Evolutionary conservation across 2,888 invertebrate species (phyloP).

Genomic region (Scaptomyza flava): DNA sequence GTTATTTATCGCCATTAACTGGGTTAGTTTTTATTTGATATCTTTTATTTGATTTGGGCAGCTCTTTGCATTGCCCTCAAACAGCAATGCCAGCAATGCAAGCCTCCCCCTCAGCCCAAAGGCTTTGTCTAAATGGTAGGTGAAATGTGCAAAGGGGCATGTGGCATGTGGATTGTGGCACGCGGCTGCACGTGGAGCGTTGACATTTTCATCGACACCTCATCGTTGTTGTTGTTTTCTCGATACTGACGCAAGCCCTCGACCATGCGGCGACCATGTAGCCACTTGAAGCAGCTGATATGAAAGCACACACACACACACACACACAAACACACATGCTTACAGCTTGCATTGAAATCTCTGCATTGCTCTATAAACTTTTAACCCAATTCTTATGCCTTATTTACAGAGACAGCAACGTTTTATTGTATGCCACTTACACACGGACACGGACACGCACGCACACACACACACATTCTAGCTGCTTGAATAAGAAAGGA

Average conservation of each 20-base stretch:
- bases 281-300: slow-evolving; percentile 70
- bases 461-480: background rate
- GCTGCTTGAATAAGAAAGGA: background rate
- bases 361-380: slow-evolving; percentile 81
- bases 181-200: slow-evolving; percentile 46
- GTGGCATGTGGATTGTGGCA: slow-evolving; percentile 41
- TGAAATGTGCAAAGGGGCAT: slow-evolving; percentile 14
- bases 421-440: slow-evolving; percentile 63
- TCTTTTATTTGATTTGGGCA: slow-evolving; percentile 42
- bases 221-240: slow-evolving; percentile 18
- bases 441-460: slow-evolving; percentile 19
- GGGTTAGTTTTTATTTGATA: slow-evolving; percentile 61
- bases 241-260: slow-evolving; percentile 68
- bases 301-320: slow-evolving; percentile 38
- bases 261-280: slow-evolving; percentile 66
- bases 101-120: background rate
- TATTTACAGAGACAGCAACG: slow-evolving; percentile 76
- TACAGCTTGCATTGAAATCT: slow-evolving; percentile 59
- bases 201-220: slow-evolving; percentile 63
- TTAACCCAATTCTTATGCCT: slow-evolving; percentile 81
- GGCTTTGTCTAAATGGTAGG: background rate
- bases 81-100: background rate
- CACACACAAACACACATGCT: slow-evolving; percentile 12
- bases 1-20: slow-evolving; percentile 49
- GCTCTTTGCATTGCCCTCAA: slow-evolving; percentile 23